Evolutionary conservation across 2,888 invertebrate species (phyloP).

Genomic region (Agrilus cyanescens): DNA sequence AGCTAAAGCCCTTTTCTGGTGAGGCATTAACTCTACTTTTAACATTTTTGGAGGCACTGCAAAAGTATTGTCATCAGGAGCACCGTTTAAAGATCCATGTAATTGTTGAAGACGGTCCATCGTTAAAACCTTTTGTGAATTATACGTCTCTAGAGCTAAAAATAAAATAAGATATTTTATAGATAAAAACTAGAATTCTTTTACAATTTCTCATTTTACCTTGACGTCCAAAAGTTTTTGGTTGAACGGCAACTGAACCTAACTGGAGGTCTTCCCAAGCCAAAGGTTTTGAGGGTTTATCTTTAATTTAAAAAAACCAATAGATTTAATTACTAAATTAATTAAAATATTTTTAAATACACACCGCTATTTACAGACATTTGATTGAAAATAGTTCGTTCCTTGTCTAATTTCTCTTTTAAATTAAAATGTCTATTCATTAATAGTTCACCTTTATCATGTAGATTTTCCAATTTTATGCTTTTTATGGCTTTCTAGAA

Average conservation of each 20-base stretch:
- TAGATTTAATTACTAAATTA: not conserved
- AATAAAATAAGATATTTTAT: conserved; percentile 7
- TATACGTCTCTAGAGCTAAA: conserved; percentile 54
- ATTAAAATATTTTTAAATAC: conserved; percentile 18
- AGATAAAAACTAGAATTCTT: not conserved
- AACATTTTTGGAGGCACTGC: conserved; percentile 52
- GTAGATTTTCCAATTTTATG: conserved; percentile 35
- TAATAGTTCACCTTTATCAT: conserved; percentile 53
- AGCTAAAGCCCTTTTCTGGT: conserved; percentile 74
- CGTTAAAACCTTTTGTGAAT: conserved; percentile 56
- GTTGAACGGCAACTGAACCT: conserved; percentile 42
- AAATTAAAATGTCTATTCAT: conserved; percentile 37
- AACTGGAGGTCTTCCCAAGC: conserved; percentile 45
- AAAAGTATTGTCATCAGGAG: conserved; percentile 48
- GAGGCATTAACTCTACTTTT: conserved; percentile 58
- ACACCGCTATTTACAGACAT: conserved; percentile 36
- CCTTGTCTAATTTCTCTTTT: conserved; percentile 35
- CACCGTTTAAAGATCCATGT: conserved; percentile 55
- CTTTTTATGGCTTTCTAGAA: conserved; percentile 18
- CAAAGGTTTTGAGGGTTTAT: not conserved
- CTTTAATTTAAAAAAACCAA: not conserved
- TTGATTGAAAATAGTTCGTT: conserved; percentile 39
- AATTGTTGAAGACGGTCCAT: conserved; percentile 59
- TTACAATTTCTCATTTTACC: conserved; percentile 20
- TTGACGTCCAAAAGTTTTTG: conserved; percentile 44